A percentile compares a stretch with the other conserved stretches of the same genome.
These are phyloP conservation scores for Brachionus manjavacas DNA, from an alignment of 1,140 invertebrate species.

Conservation along the genomic window DNA sequence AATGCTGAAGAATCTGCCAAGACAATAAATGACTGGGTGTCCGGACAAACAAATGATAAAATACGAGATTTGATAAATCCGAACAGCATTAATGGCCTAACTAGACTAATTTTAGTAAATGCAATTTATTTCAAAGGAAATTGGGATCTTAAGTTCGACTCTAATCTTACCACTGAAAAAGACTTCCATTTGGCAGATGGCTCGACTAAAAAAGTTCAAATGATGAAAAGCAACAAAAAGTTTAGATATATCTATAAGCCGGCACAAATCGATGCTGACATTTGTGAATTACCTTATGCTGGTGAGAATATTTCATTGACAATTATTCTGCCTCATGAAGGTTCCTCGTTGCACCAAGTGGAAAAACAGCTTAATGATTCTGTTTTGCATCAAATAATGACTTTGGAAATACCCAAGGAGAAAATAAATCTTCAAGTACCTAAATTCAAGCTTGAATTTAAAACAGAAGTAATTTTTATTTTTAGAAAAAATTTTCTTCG, in stretches of 20 bases:
- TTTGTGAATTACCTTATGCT: slow-evolving; percentile 69
- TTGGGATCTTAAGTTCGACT: slow-evolving; percentile 69
- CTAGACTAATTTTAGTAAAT: slow-evolving; percentile 68
- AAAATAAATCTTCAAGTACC: slow-evolving; percentile 49
- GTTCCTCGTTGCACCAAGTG: slow-evolving; percentile 54
- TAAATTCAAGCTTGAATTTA: slow-evolving; percentile 49
- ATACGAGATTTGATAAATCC: slow-evolving; percentile 63
- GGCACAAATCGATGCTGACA: slow-evolving; percentile 65
- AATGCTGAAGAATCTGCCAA: slow-evolving; percentile 47
- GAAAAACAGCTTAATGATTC: slow-evolving; percentile 59
- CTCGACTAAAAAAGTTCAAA: slow-evolving; percentile 47
- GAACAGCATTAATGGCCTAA: slow-evolving; percentile 57
- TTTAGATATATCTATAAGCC: slow-evolving; percentile 66
- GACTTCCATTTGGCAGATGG: slow-evolving; percentile 46
- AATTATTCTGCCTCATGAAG: slow-evolving; percentile 65
- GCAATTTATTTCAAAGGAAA: slow-evolving; percentile 72
- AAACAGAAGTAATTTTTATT: slow-evolving; percentile 47
- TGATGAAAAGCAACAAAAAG: slow-evolving; percentile 64
- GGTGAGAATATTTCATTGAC: slow-evolving; percentile 64
- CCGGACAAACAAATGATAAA: slow-evolving; percentile 63
- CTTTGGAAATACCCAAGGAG: slow-evolving; percentile 41
- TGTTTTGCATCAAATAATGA: slow-evolving; percentile 52
- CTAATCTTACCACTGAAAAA: slow-evolving; percentile 57
- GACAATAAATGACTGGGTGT: slow-evolving; percentile 67
- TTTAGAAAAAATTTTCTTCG: slow-evolving; percentile 50